Evolutionary conservation across 2,888 invertebrate genomes (phyloP), one percentile per base, ranked within the genome.

Genomic region (Uloborus plumipes): DNA sequence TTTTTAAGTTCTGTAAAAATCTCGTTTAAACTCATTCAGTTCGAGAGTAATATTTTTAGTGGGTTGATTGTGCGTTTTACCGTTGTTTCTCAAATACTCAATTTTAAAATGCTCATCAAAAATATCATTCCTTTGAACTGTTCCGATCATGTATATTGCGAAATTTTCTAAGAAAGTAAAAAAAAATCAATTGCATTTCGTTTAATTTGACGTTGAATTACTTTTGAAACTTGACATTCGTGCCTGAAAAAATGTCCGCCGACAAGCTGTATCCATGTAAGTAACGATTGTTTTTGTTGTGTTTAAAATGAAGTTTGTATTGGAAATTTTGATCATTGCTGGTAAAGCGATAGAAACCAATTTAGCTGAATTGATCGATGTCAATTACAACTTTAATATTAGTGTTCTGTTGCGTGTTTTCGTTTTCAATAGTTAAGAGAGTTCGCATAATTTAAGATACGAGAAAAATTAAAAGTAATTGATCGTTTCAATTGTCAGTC

Each of bases 261-360:
- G 79, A 79, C 71, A 79, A 79, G 73, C 79, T 79, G 53, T 79
- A 79, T 79, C 79, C 79, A 79, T 79, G 79, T 79, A 79, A 66
- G 79, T 79, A 61, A 55, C 55, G 18, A 76, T 74, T 69, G 76
- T 76, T 76, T 76, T 76, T 39, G 76, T 76, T 76, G 69, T 76
- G 67, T 61, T 76, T 61, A 22, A 39, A 39, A 39, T 39, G 39
- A 39, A 39, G 39, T 39, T 39, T 39, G 39, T 39, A 39, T 39
- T 39, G 9, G n/a, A 39, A 9, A 39, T 39, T 39, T 39, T 39
- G 39, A 39, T 39, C 39, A 39, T 39, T 39, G 39, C 39, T 39
- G 39, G 11, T 39, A 39, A 39, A 39, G 39, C 39, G 39, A 39
- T 39, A 11, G 39, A 4, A 39, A 39, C 39, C 9, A 11, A 39